Conservation (phyloP, 1,140 invertebrate species). For the Diploscapter pachys region DNA sequence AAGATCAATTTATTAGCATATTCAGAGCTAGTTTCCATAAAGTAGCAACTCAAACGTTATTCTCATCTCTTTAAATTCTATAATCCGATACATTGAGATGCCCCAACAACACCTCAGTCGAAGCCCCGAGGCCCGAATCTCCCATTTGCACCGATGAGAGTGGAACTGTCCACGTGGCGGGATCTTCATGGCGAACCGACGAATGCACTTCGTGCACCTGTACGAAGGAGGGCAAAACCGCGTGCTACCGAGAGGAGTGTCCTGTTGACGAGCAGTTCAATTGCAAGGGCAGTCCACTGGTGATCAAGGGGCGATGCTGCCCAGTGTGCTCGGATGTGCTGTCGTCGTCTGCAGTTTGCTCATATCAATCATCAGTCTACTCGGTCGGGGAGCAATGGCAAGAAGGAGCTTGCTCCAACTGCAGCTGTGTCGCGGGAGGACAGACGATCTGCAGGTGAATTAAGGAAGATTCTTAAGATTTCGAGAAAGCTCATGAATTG, state of each 20-base stretch:
- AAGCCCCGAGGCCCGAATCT: constrained; percentile 18
- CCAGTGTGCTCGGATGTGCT: constrained; percentile 60
- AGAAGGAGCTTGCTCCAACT: constrained; percentile 21
- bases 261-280: constrained; percentile 43
- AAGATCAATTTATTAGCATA: too few relatives aligned
- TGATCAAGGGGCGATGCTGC: constrained; percentile 64
- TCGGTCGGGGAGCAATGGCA: constrained; percentile 38
- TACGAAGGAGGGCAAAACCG: constrained; percentile 58
- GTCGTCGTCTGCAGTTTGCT: constrained; percentile 31
- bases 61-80: constrained; percentile 9
- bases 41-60: too few relatives aligned
- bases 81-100: background rate
- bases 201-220: constrained; percentile 63
- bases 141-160: constrained; percentile 35
- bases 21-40: too few relatives aligned
- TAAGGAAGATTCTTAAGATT: too few relatives aligned
- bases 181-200: constrained; percentile 61
- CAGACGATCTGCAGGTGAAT: constrained; percentile 29
- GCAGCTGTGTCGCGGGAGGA: constrained; percentile 36
- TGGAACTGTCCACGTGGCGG: constrained; percentile 46
- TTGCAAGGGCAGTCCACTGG: constrained; percentile 58
- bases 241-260: constrained; percentile 63
- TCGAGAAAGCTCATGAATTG: too few relatives aligned
- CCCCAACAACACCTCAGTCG: too few relatives aligned
- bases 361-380: constrained; percentile 35